Base-by-base conservation (phyloP, 2,888 invertebrate species). In the Onchidella celtica region DNA sequence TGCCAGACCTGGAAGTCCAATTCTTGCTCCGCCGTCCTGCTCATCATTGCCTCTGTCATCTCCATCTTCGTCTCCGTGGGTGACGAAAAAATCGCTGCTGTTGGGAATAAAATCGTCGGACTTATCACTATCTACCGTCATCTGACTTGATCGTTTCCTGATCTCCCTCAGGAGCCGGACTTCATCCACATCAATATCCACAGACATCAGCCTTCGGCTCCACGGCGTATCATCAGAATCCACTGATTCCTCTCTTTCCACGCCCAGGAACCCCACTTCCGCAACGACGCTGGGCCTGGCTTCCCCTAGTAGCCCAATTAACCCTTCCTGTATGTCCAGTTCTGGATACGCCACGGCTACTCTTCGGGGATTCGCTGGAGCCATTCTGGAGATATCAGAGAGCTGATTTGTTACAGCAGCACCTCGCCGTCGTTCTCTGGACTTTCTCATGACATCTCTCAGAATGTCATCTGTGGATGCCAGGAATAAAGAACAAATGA, bases 111-210 rank as follows among this genome's bases (percentile, higher is more conserved):
- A 11, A 36, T 36, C 24, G 14, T 4, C 11, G 55, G 17, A 27
- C 27, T 21, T 29, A 11, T n/a, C 11, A 14, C 65, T 34, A 32
- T 27, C 66, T 0, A 24, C 6, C 47, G 68, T 29, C 55, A 73
- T 84, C 9, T 86, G 76, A 9, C 82, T 86, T 24, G 85, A 86
- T 4, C 84, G 82, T 59, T 87, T 86, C 24, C 79, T 83, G 34
- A 87, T 86, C 57, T 86, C 83, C 11, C 82, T 79, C 66, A 86
- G 87, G 72, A 85, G 85, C 32, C 88, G 73, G 9, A 89, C 32
- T 17, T 47, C 14, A 2, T 72, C 55, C 27, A 72, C 32, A 34
- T 72, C 72, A 2, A 72, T 14, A 24, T 55, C 72, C 14, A 24
- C 32, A n/a, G 72, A 55, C 27, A 40, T n/a, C 9, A 27, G 27